Evolutionary conservation across 2,797 vertebrate genomes (phyloP).

Genomic region (Pristis pectinata): DNA sequence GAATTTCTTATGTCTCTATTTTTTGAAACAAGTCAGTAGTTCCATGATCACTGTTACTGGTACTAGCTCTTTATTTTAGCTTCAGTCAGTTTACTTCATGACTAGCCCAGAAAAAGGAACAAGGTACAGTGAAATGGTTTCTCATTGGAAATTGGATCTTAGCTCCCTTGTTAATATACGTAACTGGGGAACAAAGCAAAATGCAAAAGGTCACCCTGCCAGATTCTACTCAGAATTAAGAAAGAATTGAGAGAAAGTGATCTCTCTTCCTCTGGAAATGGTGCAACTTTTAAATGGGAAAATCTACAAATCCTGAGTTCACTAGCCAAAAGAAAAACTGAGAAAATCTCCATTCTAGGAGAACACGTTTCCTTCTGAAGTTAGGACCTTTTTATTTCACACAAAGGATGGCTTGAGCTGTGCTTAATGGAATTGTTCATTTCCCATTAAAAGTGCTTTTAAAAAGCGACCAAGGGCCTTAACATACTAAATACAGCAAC

Average conservation of each 20-base stretch:
- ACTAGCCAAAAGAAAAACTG: background rate
- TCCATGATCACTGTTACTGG: too few relatives aligned
- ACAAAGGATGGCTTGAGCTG: constrained; percentile 15
- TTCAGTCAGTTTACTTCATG: too few relatives aligned
- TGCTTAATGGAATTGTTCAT: constrained; percentile 20
- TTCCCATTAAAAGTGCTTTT: constrained; percentile 8
- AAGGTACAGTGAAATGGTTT: too few relatives aligned
- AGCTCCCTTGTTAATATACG: too few relatives aligned
- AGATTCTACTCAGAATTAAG: background rate
- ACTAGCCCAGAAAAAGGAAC: too few relatives aligned
- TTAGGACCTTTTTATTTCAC: background rate
- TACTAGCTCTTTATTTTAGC: too few relatives aligned
- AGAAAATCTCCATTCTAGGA: background rate
- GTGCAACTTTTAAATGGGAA: background rate
- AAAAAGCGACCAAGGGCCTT: background rate
- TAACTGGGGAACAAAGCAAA: too few relatives aligned
- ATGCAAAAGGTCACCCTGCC: background rate
- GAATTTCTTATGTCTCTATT: too few relatives aligned
- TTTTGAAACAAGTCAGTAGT: too few relatives aligned
- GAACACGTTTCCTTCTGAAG: background rate
- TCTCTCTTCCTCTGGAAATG: background rate
- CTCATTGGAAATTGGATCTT: too few relatives aligned
- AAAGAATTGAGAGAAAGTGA: background rate
- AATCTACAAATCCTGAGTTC: background rate
- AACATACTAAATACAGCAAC: constrained; percentile 18